A percentile compares a stretch with the other conserved stretches of the same genome.
These are phyloP conservation scores for Sinodicranocentrus sp. DNA, from an alignment of 2,888 invertebrate genomes.

Conservation along the genomic window DNA sequence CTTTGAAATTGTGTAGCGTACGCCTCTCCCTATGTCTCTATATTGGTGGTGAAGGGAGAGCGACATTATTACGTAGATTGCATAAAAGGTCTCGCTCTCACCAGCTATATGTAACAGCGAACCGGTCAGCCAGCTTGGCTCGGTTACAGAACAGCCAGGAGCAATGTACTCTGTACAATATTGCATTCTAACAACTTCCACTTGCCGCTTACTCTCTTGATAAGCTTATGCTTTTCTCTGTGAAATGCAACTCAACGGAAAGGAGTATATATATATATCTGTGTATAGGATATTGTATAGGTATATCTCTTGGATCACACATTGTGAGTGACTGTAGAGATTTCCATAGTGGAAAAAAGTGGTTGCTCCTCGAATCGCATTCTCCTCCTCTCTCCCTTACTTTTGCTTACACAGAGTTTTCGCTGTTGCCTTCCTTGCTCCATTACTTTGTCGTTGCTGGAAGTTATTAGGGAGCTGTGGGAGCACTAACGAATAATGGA, in stretches of 20 bases:
- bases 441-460: conserved; percentile 69
- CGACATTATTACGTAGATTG: not conserved
- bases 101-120: not conserved
- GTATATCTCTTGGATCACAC: not conserved
- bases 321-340: conserved; percentile 52
- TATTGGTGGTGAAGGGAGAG: not conserved
- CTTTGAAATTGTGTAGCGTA: not conserved
- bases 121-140: conserved; percentile 18
- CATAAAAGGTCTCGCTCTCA: not conserved
- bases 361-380: conserved; percentile 26
- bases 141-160: conserved; percentile 26
- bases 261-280: too few relatives aligned
- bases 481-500: conserved; percentile 67
- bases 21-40: too few relatives aligned
- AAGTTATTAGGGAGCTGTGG: conserved; percentile 67
- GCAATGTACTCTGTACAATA: conserved; percentile 50
- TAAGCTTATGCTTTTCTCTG: not conserved
- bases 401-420: too few relatives aligned
- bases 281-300: too few relatives aligned
- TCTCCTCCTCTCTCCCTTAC: conserved; percentile 21
- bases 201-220: not conserved
- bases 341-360: conserved; percentile 25
- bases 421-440: conserved; percentile 58
- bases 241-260: too few relatives aligned
- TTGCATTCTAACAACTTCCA: conserved; percentile 46